These are phyloP conservation scores for Trisateles emortualis DNA, from an alignment of 2,888 invertebrate genomes.

Conservation along the genomic window DNA sequence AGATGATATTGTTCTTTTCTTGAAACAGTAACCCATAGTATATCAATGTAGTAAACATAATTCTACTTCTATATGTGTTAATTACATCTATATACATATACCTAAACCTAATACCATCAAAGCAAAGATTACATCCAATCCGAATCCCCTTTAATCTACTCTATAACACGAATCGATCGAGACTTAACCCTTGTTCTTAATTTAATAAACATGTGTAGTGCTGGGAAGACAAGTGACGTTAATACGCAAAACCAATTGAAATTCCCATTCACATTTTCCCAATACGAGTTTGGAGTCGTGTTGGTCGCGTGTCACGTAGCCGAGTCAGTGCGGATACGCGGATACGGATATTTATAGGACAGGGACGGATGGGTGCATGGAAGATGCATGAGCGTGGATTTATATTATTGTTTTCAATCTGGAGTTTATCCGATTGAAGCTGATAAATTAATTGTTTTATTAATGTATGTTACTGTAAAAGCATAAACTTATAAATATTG, in stretches of 20 bases:
- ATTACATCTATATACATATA: neutral
- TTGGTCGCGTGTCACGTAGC: constrained; percentile 59
- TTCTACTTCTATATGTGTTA: neutral
- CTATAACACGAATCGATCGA: constrained; percentile 24
- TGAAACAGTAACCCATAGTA: too few species aligned
- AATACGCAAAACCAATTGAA: constrained; percentile 72
- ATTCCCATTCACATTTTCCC: constrained; percentile 69
- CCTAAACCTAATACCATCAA: constrained; percentile 33
- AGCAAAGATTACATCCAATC: constrained; percentile 21
- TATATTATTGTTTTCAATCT: constrained; percentile 6
- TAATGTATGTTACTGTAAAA: neutral
- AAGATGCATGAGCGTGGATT: constrained; percentile 15
- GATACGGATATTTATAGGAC: constrained; percentile 46
- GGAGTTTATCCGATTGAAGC: neutral
- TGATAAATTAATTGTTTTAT: neutral
- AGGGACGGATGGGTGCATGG: constrained; percentile 30
- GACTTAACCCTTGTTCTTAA: constrained; percentile 26
- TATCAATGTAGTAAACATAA: too few species aligned
- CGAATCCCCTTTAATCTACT: constrained; percentile 12
- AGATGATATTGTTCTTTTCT: too few species aligned
- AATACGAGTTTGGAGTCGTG: constrained; percentile 65
- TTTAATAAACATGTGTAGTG: constrained; percentile 43
- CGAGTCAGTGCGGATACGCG: constrained; percentile 30
- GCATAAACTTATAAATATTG: too few species aligned
- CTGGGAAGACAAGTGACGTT: constrained; percentile 56